These are phyloP conservation scores for Perca schrenkii DNA, from an alignment of 2,113 vertebrate species.

Conservation along the genomic window DNA sequence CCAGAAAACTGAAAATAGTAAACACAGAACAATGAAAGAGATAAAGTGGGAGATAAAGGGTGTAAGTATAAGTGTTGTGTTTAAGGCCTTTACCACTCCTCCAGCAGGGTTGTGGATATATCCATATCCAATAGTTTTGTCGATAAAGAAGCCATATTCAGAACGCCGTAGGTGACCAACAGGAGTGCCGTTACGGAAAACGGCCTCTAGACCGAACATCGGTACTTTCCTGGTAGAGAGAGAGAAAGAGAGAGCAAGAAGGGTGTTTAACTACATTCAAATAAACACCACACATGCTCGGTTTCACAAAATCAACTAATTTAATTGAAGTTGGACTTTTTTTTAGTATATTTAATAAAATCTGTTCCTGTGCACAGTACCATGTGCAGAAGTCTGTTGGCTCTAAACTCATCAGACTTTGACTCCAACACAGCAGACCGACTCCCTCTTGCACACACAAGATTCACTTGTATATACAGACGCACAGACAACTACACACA, in stretches of 20 bases:
- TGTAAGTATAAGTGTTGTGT: neutral
- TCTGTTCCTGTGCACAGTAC: neutral
- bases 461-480: neutral
- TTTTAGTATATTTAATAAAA: neutral
- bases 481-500: no score
- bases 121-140: slow-evolving; percentile 93
- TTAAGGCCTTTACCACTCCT: slow-evolving; percentile 86
- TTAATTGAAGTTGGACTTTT: neutral
- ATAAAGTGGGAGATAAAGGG: neutral
- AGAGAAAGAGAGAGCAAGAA: neutral
- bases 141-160: slow-evolving; percentile 90
- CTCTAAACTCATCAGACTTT: neutral
- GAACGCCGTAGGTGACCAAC: slow-evolving; percentile 93
- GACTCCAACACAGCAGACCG: neutral
- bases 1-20: neutral
- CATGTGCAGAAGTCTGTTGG: neutral
- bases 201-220: slow-evolving; percentile 94
- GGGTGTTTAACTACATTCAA: neutral
- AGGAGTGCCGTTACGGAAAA: slow-evolving; percentile 90
- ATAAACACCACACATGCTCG: no score
- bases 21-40: neutral
- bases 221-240: slow-evolving; percentile 88
- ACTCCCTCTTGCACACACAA: neutral
- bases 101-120: slow-evolving; percentile 90
- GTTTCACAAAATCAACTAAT: neutral